Base-by-base conservation (phyloP, 2,888 invertebrate species). In the Sylvicola cinctus region DNA sequence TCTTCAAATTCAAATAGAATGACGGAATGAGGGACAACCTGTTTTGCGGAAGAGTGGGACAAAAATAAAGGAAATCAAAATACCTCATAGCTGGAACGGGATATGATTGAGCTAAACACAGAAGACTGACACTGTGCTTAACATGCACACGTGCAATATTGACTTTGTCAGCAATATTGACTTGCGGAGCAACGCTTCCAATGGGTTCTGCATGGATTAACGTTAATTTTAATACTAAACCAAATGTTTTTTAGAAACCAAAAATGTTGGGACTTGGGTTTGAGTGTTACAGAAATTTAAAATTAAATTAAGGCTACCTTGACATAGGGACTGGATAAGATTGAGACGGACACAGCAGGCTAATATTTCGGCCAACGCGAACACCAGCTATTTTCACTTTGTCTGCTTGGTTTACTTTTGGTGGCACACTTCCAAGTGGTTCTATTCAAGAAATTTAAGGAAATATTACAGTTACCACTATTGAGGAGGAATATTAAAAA, bases 371-470 rank as follows among this genome's bases (percentile, higher is more conserved):
- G 43, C 54, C 60, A 45, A 60, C 55, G 44, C 45, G 55, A 48
- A 67, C 65, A 52, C 65, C 66, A 58, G 70, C 70, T 44, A 70
- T 68, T 60, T 68, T 69, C 51, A 68, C 68, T 28, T 66, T 68
- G 52, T 47, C 51, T 43, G 64, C 62, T 45, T 63, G 66, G 54
- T 67, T 61, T 50, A 73, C 70, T 63, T 74, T 75, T 41, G 77
- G 77, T 43, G 70, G 66, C 40, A 75, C 73, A 54, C 74, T 74
- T 60, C 76, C 75, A 61, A 79, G 70, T 45, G 81, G 80, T 65
- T 80, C 76, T 75, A n/a, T n/a, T n/a, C n/a, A n/a, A n/a, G n/a
- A n/a, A n/a, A n/a, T n/a, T n/a, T n/a, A n/a, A n/a, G n/a, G n/a
- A n/a, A n/a, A n/a, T n/a, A n/a, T n/a, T n/a, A n/a, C n/a, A n/a